Evolutionary conservation across 30 jellyfish, hydroid and myxozoan genomes (phyloP), one percentile per base, ranked within the genome.

Genomic region (Aurelia sp.): DNA sequence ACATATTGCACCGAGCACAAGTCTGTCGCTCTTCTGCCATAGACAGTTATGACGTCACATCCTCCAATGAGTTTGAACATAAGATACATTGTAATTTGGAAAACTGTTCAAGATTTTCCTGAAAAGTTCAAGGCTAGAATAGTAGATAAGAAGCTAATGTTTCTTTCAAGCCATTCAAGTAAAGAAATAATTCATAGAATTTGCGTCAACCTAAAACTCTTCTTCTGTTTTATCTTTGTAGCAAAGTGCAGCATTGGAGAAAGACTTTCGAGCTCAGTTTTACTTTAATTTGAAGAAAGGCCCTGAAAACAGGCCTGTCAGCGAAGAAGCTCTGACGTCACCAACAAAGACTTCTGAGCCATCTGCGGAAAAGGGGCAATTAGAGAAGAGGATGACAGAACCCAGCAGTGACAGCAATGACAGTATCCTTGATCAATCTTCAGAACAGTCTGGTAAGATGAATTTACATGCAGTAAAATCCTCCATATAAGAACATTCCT

Each of bases 231-330:
- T 75, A 8, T 50, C 30, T 13, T 75, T n/a, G 17, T 9, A 59
- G 69, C 30, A 78, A 74, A 65, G 59, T 16, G 81, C 86, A 55
- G 64, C 96, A 41, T 17, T 40, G 22, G 85, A 62, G 63, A 76
- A 90, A 67, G 94, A 95, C 72, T 82, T 89, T 62, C 96, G 99
- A 20, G 99, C 99, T 12, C 99, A 95, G 80, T 95, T 95, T 61
- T 95, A 95, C 76, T 95, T 81, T 15, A 72, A 76, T 47, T 85
- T 95, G 90, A 78, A 94, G 60, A 81, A 60, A 24, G 88, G 88
- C 44, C 81, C 80, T 4, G 86, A 80, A 27, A 59, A 71, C 33
- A 77, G 53, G 30, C 87, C 63, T 20, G 82, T 41, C 19, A 74
- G 62, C 13, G 86, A 65, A 7, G 20, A 31, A 21, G 88, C 51